Evolutionary conservation across 2,797 vertebrate species (phyloP).

Genomic region (Hapalemur alaotrensis): DNA sequence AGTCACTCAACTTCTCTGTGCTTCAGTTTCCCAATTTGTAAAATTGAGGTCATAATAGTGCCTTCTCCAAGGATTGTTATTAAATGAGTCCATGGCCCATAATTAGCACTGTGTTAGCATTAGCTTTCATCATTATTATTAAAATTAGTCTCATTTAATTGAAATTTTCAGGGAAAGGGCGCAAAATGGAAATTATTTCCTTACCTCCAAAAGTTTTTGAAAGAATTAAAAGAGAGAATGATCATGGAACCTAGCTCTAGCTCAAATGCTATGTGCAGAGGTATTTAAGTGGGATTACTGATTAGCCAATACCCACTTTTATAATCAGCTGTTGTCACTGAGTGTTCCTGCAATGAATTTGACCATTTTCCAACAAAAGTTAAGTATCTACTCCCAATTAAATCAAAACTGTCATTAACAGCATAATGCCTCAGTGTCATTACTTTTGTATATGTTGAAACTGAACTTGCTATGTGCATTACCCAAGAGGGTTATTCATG

Average conservation of each 20-base stretch:
- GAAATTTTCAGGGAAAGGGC: neutral
- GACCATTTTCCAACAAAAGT: neutral
- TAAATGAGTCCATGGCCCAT: neutral
- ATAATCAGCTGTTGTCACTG: neutral
- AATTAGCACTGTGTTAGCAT: neutral
- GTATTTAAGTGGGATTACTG: neutral
- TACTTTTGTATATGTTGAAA: neutral
- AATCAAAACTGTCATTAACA: neutral
- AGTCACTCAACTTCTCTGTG: neutral
- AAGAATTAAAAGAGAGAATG: neutral
- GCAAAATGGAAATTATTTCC: neutral
- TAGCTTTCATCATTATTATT: neutral
- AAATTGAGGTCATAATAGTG: neutral
- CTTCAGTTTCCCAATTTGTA: neutral
- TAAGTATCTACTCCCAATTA: neutral
- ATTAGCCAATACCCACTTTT: neutral
- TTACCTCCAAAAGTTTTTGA: neutral
- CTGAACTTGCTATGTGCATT: neutral
- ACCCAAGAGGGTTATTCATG: neutral
- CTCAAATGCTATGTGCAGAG: neutral
- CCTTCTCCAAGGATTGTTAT: neutral
- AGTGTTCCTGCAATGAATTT: neutral
- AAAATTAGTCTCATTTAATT: neutral
- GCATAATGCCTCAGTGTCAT: neutral
- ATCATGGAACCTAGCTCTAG: neutral